phyloP scores from a whole-genome alignment of 2,888 invertebrate genomes.

The Ormyrus rosae region DNA sequence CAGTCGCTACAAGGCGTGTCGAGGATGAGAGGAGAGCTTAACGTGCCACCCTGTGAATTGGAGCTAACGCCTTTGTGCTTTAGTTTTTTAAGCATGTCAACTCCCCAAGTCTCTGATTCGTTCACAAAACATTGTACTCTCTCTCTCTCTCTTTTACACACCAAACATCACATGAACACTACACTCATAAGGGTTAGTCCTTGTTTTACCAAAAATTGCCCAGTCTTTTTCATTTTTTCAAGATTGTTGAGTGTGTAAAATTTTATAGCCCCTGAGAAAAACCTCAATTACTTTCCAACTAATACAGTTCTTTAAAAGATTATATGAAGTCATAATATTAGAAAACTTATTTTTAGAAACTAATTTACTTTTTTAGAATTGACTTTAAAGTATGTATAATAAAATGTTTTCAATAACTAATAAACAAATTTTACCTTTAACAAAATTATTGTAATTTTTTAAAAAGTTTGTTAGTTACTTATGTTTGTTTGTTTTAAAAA shows the following conservation, averaged over 20 bases:
- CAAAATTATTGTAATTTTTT: constrained; percentile 13
- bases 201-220: constrained; percentile 21
- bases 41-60: constrained; percentile 55
- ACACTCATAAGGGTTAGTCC: constrained; percentile 52
- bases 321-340: too few species aligned
- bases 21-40: constrained; percentile 56
- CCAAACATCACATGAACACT: constrained; percentile 34
- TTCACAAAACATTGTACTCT: constrained; percentile 49
- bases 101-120: constrained; percentile 51
- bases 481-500: background rate
- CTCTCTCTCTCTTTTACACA: constrained; percentile 50
- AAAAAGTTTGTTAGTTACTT: background rate
- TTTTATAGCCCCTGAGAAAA: background rate
- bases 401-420: background rate
- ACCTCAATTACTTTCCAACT: background rate
- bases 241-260: constrained; percentile 19
- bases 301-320: background rate
- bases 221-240: too few species aligned
- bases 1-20: constrained; percentile 53
- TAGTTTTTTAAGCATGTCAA: constrained; percentile 55
- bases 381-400: background rate
- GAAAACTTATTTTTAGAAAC: background rate
- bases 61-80: constrained; percentile 57
- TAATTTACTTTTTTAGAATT: background rate
- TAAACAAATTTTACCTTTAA: background rate